Percentiles rank a stretch among this genome's conserved stretches.
phyloP scores from a whole-genome alignment of 2,113 vertebrate genomes.

The Periophthalmodon schlosseri region DNA sequence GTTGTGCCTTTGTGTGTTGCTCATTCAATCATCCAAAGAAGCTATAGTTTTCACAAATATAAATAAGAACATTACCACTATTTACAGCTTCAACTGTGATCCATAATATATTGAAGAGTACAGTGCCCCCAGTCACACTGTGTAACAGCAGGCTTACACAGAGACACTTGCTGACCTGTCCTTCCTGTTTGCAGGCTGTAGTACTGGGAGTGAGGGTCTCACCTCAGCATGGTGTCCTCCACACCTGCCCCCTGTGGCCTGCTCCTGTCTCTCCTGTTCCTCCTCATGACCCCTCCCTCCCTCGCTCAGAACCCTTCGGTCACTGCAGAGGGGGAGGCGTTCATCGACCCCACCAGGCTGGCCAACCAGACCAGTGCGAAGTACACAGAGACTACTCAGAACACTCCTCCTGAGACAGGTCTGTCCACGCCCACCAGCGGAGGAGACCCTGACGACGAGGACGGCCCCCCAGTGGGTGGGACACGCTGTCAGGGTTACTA shows the following conservation, averaged over 20 bases:
- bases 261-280: constrained; percentile 37
- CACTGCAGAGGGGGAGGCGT: constrained; percentile 17
- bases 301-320: constrained; percentile 55
- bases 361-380: constrained; percentile 55
- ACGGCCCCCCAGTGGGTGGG: constrained; percentile 66
- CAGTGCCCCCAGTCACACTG: not conserved
- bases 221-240: constrained; percentile 53
- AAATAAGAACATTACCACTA: no score
- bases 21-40: no score
- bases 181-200: constrained; percentile 33
- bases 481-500: constrained; percentile 95
- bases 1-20: not conserved
- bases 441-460: constrained; percentile 76
- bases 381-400: constrained; percentile 54
- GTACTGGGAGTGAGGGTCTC: constrained; percentile 23
- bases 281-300: constrained; percentile 23
- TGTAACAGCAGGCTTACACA: not conserved
- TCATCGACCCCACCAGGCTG: constrained; percentile 37
- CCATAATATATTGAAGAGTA: not conserved
- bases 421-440: constrained; percentile 75
- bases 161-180: not conserved
- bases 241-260: constrained; percentile 24
- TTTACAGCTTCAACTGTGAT: not conserved
- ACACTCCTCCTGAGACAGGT: constrained; percentile 63
- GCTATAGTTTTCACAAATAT: no score